Evolutionary conservation across 2,113 vertebrate species (phyloP), one percentile per base, ranked within the genome.

Genomic region (Corydoras sp.): DNA sequence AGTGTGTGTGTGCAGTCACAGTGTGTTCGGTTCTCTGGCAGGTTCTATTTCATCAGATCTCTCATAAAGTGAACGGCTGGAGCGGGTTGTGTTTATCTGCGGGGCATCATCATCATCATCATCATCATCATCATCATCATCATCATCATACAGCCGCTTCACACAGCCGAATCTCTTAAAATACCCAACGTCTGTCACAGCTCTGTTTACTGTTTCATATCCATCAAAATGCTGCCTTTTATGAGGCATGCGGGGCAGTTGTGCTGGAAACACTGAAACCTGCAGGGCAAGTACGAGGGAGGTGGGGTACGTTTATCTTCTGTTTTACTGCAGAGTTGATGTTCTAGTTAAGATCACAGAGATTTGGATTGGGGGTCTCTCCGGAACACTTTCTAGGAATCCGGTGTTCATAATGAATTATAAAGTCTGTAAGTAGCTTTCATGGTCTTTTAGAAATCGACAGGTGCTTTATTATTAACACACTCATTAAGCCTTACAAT

Each of bases 141-240:
- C 18, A 24, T 24, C 18, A 24, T 65, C 62, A 67, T 74, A 67
- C 65, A 65, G 48, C 55, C 30, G 18, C 67, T 82, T 79, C 76
- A 76, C 79, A 56, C 18, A 2, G 62, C 24, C 48, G 73, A 72
- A 77, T 69, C 60, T 30, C 61, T 35, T 14, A 18, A 31, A 32
- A 53, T 35, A 5, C 58, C 55, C 75, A 73, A 73, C 56, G 71
- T 62, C 60, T 66, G 65, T 78, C 64, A 71, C 74, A 2, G 72
- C 67, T 74, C 73, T 72, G 11, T 74, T 68, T 56, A 68, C 31
- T 62, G n/a, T 76, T 78, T 80, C 35, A 68, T 81, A 81, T 56
- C 71, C 67, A 5, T 68, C 58, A 13, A 71, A 67, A 9, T 49
- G 31, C 18, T 67, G 58, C 18, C 29, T 14, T 62, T 79, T 67